A percentile compares a stretch with the other conserved stretches of the same genome.
Conservation (phyloP, 2,113 vertebrate genomes). For the Corythornis vintsioides region DNA sequence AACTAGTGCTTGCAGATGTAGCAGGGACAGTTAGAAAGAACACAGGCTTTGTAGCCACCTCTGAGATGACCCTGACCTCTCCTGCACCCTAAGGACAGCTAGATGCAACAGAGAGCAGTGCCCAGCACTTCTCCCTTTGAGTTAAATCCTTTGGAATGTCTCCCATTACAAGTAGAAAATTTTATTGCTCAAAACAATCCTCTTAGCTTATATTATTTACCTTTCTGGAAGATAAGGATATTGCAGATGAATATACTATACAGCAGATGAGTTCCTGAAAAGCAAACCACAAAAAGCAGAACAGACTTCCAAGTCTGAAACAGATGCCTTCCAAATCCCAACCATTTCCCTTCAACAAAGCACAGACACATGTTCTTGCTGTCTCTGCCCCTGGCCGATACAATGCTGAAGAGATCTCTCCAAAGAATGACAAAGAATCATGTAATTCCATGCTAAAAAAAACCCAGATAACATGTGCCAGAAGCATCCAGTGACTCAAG, state of each 20-base stretch:
- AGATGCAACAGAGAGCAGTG: background rate
- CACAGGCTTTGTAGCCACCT: background rate
- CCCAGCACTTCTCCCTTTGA: background rate
- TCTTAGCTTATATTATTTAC: background rate
- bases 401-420: background rate
- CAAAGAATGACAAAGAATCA: background rate
- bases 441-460: background rate
- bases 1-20: background rate
- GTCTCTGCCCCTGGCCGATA: background rate
- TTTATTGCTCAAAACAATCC: background rate
- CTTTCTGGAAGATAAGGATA: background rate
- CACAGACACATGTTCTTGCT: background rate
- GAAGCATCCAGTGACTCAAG: background rate
- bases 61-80: background rate
- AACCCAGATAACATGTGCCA: accelerated
- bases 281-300: background rate
- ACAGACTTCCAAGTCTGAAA: background rate
- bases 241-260: background rate
- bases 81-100: background rate
- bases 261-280: background rate
- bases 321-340: background rate
- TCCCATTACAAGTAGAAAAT: accelerated
- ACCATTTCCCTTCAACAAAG: background rate
- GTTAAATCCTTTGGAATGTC: background rate
- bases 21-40: background rate